Evolutionary conservation across 2,888 invertebrate genomes (phyloP).

Genomic region (Rhabditophanes sp.): DNA sequence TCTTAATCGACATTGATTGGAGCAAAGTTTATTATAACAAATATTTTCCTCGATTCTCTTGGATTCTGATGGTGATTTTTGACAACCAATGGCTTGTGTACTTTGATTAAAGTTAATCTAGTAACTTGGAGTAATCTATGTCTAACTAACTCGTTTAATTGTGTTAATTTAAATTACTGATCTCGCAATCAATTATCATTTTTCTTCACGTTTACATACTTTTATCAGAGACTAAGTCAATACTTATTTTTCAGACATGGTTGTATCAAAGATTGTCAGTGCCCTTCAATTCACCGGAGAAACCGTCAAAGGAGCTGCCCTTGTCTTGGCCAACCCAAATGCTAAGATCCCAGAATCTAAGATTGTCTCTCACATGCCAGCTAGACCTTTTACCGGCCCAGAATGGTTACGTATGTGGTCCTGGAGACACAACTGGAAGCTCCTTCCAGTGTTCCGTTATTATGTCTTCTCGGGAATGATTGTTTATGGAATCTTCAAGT

Average conservation of each 20-base stretch:
- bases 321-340: constrained; percentile 25
- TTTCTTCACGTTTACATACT: too few relatives aligned
- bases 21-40: too few relatives aligned
- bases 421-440: constrained; percentile 39
- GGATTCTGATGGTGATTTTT: too few relatives aligned
- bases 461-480: constrained; percentile 38
- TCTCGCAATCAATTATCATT: too few relatives aligned
- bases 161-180: too few relatives aligned
- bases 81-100: too few relatives aligned
- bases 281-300: constrained; percentile 33
- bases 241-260: constrained; percentile 14
- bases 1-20: too few relatives aligned
- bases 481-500: constrained; percentile 36
- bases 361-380: constrained; percentile 33
- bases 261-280: constrained; percentile 26
- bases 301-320: constrained; percentile 26
- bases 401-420: constrained; percentile 39
- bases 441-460: constrained; percentile 34
- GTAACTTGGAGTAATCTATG: too few relatives aligned
- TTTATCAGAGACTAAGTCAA: too few relatives aligned
- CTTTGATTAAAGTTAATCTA: too few relatives aligned
- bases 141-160: too few relatives aligned
- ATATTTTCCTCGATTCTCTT: too few relatives aligned
- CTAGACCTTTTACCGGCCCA: constrained; percentile 31
- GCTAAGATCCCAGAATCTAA: constrained; percentile 29